These are phyloP conservation scores for Tragulus kanchil DNA, from an alignment of 2,113 vertebrate species.

Conservation along the genomic window DNA sequence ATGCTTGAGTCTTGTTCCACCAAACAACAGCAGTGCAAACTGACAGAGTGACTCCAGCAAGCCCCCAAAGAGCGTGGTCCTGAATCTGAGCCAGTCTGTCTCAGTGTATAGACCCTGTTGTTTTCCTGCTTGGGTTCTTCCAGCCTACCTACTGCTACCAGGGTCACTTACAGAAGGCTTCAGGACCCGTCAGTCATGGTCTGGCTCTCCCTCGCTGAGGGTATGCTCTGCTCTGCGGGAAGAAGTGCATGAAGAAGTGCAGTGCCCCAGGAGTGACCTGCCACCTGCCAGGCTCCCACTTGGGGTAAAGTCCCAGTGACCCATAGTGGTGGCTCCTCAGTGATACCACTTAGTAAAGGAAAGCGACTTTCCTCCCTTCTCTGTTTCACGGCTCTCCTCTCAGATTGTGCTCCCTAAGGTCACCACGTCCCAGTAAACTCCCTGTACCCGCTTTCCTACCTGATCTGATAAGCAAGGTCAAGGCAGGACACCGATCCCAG, in stretches of 20 bases:
- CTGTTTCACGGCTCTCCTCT: neutral
- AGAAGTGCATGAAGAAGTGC: neutral
- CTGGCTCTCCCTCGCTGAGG: neutral
- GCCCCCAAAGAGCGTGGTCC: rapidly evolving
- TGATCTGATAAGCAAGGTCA: constrained; percentile 82
- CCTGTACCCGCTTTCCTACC: constrained; percentile 36
- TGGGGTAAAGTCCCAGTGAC: neutral
- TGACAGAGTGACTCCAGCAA: neutral
- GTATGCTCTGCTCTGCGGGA: neutral
- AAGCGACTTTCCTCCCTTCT: neutral
- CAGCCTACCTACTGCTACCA: neutral
- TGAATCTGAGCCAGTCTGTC: neutral
- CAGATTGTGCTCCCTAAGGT: neutral
- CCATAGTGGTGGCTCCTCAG: neutral
- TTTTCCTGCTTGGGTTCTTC: neutral
- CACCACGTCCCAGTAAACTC: neutral
- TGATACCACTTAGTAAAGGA: neutral
- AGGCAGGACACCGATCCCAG: constrained; percentile 73
- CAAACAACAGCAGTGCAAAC: neutral
- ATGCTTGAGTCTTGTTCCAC: neutral
- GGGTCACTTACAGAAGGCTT: neutral
- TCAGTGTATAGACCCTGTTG: too few species aligned
- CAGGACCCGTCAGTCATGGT: neutral
- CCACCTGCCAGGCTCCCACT: neutral
- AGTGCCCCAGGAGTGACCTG: neutral